Base-by-base conservation (phyloP, 2,113 vertebrate genomes). In the Notothenia rossii region DNA sequence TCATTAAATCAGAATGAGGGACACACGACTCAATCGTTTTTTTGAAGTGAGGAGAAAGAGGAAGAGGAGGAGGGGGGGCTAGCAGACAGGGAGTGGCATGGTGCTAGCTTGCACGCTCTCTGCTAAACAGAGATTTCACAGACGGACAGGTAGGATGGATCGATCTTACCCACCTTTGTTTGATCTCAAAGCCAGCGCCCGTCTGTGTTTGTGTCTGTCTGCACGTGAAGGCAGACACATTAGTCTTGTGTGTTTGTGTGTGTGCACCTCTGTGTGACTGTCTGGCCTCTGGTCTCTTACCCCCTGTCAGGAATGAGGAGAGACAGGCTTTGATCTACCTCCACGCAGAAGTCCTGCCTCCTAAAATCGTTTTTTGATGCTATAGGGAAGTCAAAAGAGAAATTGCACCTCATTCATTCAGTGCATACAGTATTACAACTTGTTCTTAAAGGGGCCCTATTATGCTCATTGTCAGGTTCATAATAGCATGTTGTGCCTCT, bases 251-350 rank as follows among this genome's bases (percentile, higher is more conserved):
- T 75, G 70, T 72, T 45, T 79, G 63, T 71, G 66, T 75, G 56
- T 75, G 36, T 82, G 55, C 36, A 8, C 36, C 22, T 64, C 10
- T 71, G 74, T 51, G 66, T 0, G 55, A 78, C 68, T 64, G 49
- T 81, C 85, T 89, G 83, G 91, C 84, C 87, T 91, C 75, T 86
- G 82, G 85, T 91, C 90, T 91, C 65, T 54, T 15, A 25, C 81
- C 65, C 50, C 79, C 72, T 22, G 71, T 88, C 77, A 86, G 62
- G 65, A 90, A 91, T 80, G 79, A 83, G 68, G 79, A 69, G 80
- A 89, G 84, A 85, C 77, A 79, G 59, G 71, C 87, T 93, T 91
- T 91, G 86, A 93, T 91, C 87, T 86, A 0, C 18, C 4, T 68
- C 69, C 61, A 29, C 20, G 33, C 66, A 51, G 55, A 18, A 53